Percentiles rank a stretch among this genome's conserved stretches.
Conservation (phyloP, 1,140 invertebrate genomes). For the Drosophila nigromelanica region DNA sequence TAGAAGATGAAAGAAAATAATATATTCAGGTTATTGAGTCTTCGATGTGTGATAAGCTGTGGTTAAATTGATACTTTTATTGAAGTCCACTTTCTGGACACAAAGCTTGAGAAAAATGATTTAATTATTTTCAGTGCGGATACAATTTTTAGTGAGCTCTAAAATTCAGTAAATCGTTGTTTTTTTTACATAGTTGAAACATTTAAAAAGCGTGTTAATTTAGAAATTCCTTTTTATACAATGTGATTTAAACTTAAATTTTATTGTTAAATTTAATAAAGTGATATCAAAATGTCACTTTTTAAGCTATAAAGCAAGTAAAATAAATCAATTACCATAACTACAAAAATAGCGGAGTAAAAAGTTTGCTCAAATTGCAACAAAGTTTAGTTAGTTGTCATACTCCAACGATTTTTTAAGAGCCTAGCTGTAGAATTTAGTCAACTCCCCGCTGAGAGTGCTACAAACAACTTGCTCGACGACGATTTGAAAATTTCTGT, state of each 20-base stretch:
- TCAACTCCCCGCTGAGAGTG: constrained; percentile 22
- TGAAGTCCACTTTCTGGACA: too few species aligned
- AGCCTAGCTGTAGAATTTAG: constrained; percentile 21
- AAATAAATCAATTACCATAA: constrained; percentile 14
- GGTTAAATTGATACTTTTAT: background rate
- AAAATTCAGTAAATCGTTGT: too few species aligned
- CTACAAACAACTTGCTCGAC: constrained; percentile 25
- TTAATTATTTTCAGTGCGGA: too few species aligned
- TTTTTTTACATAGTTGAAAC: too few species aligned
- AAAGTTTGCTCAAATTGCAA: background rate
- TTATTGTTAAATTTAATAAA: too few species aligned
- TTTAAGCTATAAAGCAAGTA: too few species aligned
- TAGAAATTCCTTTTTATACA: too few species aligned
- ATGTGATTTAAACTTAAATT: too few species aligned
- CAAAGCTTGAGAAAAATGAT: background rate
- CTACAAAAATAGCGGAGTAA: background rate
- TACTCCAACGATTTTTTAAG: background rate
- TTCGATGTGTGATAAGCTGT: background rate
- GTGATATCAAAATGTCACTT: too few species aligned
- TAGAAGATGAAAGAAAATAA: constrained; percentile 34
- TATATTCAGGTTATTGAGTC: background rate
- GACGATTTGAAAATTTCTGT: background rate
- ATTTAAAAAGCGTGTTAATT: too few species aligned
- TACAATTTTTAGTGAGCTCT: too few species aligned
- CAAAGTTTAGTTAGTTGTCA: background rate